These are phyloP conservation scores for Coptotermes formosanus DNA, from an alignment of 1,140 invertebrate species.

Conservation along the genomic window DNA sequence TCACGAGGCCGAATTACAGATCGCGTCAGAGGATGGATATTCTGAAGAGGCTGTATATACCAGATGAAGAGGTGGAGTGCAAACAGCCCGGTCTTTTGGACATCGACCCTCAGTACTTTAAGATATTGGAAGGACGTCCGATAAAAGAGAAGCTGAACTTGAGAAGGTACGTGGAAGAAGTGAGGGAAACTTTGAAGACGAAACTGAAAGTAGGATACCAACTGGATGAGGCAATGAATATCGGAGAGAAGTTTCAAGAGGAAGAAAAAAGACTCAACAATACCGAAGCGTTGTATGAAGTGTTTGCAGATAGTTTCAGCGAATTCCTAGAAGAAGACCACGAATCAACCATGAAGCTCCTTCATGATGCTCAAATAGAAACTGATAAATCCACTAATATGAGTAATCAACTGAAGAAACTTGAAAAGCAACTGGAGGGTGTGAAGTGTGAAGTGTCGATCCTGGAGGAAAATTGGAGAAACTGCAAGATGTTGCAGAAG, in stretches of 20 bases:
- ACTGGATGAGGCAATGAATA: constrained; percentile 58
- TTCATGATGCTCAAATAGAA: constrained; percentile 54
- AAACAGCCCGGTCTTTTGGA: constrained; percentile 46
- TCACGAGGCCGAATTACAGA: constrained; percentile 22
- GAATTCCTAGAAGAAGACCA: constrained; percentile 62
- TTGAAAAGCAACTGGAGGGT: constrained; percentile 51
- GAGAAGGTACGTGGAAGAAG: constrained; percentile 55
- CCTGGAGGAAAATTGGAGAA: constrained; percentile 60
- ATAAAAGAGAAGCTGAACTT: constrained; percentile 51
- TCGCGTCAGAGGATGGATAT: constrained; percentile 41
- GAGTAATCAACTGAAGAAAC: constrained; percentile 51
- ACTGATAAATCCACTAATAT: constrained; percentile 50
- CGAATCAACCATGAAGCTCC: constrained; percentile 55
- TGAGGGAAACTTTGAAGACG: constrained; percentile 53
- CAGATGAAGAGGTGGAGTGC: constrained; percentile 36
- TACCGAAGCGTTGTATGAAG: constrained; percentile 44
- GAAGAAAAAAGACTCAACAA: constrained; percentile 55
- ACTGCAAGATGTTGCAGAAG: constrained; percentile 61
- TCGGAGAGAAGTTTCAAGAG: constrained; percentile 58
- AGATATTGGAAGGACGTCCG: constrained; percentile 54
- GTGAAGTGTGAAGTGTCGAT: constrained; percentile 59
- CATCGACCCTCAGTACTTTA: constrained; percentile 61
- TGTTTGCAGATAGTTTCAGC: constrained; percentile 59
- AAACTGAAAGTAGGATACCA: constrained; percentile 57
- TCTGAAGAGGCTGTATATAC: constrained; percentile 44